A percentile compares a stretch with the other conserved stretches of the same genome.
These are phyloP conservation scores for Porphyrio hochstetteri DNA, from an alignment of 2,113 vertebrate species.

Conservation along the genomic window DNA sequence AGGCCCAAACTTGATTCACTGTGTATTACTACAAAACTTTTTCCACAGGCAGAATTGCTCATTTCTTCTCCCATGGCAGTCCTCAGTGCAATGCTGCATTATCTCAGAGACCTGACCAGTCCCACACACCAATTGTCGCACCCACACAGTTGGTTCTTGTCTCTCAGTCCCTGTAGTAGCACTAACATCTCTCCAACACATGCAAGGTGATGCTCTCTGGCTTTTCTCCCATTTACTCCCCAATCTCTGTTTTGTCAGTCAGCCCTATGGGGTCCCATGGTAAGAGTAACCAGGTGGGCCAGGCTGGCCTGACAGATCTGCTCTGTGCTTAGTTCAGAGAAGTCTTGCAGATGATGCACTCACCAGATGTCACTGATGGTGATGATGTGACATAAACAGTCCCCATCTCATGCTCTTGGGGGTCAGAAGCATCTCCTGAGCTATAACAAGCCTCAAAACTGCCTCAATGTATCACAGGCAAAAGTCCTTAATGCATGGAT, in stretches of 20 bases:
- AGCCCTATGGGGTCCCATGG: neutral
- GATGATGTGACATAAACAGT: neutral
- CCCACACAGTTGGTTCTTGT: fast-evolving
- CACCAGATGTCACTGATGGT: neutral
- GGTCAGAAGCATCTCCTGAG: neutral
- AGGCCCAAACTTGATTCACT: neutral
- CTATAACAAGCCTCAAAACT: neutral
- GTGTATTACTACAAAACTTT: neutral
- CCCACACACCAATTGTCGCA: neutral
- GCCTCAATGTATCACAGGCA: neutral
- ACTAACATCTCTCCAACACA: neutral
- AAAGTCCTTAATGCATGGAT: neutral
- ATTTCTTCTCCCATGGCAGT: neutral
- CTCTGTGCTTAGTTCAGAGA: neutral
- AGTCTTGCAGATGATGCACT: neutral
- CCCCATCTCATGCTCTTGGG: fast-evolving
- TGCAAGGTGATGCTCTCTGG: fast-evolving
- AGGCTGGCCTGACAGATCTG: neutral
- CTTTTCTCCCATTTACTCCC: neutral
- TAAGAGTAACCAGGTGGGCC: fast-evolving
- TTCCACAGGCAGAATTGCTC: neutral
- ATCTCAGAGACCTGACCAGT: neutral
- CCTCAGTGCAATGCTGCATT: neutral
- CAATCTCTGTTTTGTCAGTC: fast-evolving
- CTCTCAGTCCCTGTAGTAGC: neutral